These are phyloP conservation scores for Neolamprologus sp. DNA, from an alignment of 2,113 vertebrate species.

Conservation along the genomic window DNA sequence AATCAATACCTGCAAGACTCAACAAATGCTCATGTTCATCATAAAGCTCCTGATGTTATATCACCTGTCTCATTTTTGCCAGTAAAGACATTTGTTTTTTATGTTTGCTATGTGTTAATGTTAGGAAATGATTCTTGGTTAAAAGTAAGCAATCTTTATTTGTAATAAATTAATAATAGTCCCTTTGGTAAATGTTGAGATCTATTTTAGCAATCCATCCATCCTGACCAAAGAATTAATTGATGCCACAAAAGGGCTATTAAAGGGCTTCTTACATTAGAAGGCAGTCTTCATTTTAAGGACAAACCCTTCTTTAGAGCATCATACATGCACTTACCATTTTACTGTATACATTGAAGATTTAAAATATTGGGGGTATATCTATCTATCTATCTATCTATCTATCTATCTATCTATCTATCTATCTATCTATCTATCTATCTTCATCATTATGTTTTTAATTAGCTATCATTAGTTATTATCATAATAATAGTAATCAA, in stretches of 20 bases:
- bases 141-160: background rate
- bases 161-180: background rate
- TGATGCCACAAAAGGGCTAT: background rate
- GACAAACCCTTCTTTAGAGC: background rate
- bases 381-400: background rate
- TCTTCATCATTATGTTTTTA: background rate
- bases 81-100: background rate
- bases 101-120: background rate
- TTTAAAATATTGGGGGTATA: background rate
- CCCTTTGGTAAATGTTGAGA: background rate
- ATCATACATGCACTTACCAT: background rate
- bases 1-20: background rate
- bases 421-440: background rate
- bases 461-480: background rate
- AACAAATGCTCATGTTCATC: background rate
- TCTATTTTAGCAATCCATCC: background rate
- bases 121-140: background rate
- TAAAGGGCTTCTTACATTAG: background rate
- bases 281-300: background rate
- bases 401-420: too few species aligned
- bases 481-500: background rate
- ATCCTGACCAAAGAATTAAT: background rate
- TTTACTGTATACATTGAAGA: background rate
- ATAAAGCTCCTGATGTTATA: background rate
- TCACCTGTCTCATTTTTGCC: background rate